Base-by-base conservation (phyloP, 2,888 invertebrate species). In the Kuschelorhynchus macadamiae region DNA sequence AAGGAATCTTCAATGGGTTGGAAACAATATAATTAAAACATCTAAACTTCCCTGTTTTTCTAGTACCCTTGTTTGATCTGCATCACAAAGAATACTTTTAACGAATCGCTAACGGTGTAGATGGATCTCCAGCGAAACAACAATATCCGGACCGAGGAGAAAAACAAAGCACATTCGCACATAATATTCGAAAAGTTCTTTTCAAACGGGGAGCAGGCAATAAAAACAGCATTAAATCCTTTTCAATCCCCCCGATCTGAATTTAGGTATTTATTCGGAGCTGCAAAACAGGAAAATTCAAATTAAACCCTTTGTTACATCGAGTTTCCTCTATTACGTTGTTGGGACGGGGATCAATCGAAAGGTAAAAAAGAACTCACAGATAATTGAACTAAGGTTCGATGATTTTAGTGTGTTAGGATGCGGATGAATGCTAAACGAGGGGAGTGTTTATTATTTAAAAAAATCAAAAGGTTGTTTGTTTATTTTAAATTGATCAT, bases 211-310 rank as follows among this genome's bases (percentile, higher is more conserved):
- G 17, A 25, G n/a, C n/a, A 3, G 25, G 18, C 52, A 62, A 52
- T 62, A 52, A 62, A 62, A 62, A 62, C 21, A 20, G 5, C 20
- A 62, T 32, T 52, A 52, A 52, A 62, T 39, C 30, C 52, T 12
- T 33, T 36, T 49, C 7, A 49, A 47, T 30, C n/a, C 57, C 17
- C 57, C 42, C 46, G 11, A 36, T 30, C 46, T 39, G 55, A 53
- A 33, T 55, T 46, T 47, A 16, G 39, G 59, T 39, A 64, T 64
- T 61, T 64, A 64, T 64, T 32, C 47, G 32, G 39, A 64, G 56
- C 42, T 55, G 64, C 41, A 64, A 56, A 64, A 64, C 64, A 47
- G 64, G 64, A 64, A 64, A 64, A 56, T 64, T 56, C 39, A 64
- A 64, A 64, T 64, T 64, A 64, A 64, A 56, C 64, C 39, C 50